Percentiles rank a stretch among this genome's conserved stretches.
These are phyloP conservation scores for Lepus europaeus DNA, from an alignment of 2,113 vertebrate species.

Conservation along the genomic window DNA sequence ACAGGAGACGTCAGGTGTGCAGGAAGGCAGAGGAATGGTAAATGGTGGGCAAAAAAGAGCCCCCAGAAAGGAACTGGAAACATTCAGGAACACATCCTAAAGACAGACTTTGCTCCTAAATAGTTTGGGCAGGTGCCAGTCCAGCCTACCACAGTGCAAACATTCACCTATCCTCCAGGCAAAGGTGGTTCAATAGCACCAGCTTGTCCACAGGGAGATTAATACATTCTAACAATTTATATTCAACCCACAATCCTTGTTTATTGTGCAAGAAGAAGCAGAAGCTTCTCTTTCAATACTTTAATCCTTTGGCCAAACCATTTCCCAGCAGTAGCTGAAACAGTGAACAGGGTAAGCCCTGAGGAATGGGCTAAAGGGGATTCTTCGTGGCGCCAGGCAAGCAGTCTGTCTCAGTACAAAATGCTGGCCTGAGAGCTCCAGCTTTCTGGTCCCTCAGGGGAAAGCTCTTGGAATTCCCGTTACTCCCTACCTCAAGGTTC, in stretches of 20 bases:
- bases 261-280: constrained; percentile 29
- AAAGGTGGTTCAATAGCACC: not conserved
- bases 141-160: not conserved
- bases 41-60: not conserved
- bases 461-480: not conserved
- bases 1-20: not conserved
- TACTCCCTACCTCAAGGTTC: not conserved
- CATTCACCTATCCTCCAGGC: not conserved
- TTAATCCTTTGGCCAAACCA: constrained; percentile 15
- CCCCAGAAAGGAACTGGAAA: not conserved
- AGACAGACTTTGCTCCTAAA: not conserved
- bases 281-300: not conserved
- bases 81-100: not conserved
- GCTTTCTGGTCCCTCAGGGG: constrained; percentile 21
- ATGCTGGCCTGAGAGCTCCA: not conserved
- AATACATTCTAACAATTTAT: constrained; percentile 27
- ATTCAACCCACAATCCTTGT: not conserved
- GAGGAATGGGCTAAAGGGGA: not conserved
- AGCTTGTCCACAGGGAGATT: constrained; percentile 26
- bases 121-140: not conserved
- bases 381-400: not conserved
- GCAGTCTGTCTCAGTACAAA: not conserved
- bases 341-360: not conserved
- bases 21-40: not conserved
- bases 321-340: constrained; percentile 22